These are phyloP conservation scores for Mylabris sibirica DNA, from an alignment of 2,888 invertebrate species.

Conservation along the genomic window DNA sequence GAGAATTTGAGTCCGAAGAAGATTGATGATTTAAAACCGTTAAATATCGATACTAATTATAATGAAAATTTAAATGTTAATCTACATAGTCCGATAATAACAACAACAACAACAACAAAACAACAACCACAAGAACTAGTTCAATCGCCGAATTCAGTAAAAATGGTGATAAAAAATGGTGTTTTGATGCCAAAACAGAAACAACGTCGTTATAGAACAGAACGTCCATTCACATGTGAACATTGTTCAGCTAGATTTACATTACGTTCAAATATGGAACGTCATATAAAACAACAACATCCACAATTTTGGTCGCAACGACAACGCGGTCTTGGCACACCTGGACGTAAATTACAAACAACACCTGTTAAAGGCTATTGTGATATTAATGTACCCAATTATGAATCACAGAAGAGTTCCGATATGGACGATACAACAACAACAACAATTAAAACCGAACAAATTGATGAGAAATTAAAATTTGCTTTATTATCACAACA, in stretches of 20 bases:
- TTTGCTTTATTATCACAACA: constrained; percentile 82
- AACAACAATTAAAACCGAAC: constrained; percentile 41
- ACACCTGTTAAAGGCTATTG: constrained; percentile 49
- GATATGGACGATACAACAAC: constrained; percentile 48
- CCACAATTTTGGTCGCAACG: constrained; percentile 88
- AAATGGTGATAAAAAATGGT: constrained; percentile 91
- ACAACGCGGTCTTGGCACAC: constrained; percentile 68
- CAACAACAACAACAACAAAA: constrained; percentile 27
- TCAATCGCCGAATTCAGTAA: constrained; percentile 72
- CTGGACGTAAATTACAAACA: constrained; percentile 62
- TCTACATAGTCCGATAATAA: constrained; percentile 60
- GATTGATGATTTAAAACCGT: constrained; percentile 65
- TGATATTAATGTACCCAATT: constrained; percentile 54
- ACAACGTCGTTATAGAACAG: constrained; percentile 87
- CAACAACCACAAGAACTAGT: constrained; percentile 63
- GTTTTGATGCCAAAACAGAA: constrained; percentile 92
- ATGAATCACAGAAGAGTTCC: constrained; percentile 51
- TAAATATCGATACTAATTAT: constrained; percentile 55
- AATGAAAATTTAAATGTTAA: constrained; percentile 45
- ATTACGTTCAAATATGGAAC: constrained; percentile 91
- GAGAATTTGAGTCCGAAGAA: constrained; percentile 44
- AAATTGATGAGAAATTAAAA: constrained; percentile 73
- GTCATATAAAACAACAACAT: constrained; percentile 94
- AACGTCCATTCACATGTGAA: constrained; percentile 89
- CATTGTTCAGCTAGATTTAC: constrained; percentile 92